phyloP scores from a whole-genome alignment of 2,888 invertebrate species.

The Plagodis dolabraria region DNA sequence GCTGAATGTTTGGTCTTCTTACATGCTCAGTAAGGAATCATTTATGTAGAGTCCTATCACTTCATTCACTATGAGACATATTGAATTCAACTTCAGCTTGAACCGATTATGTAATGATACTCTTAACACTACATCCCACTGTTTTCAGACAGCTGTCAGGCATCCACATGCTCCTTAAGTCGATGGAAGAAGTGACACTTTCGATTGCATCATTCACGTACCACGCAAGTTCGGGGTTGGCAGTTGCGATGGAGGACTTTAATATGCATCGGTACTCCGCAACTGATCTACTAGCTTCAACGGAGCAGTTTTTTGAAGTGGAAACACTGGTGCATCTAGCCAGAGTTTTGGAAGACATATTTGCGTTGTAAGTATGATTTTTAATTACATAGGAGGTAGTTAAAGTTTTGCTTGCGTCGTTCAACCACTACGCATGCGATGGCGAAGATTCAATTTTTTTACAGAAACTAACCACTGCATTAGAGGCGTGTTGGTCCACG shows the following conservation, averaged over 20 bases:
- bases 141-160: slow-evolving; percentile 65
- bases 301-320: slow-evolving; percentile 59
- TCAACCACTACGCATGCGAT: no score
- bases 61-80: no score
- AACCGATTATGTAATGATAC: no score
- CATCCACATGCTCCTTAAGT: slow-evolving; percentile 60
- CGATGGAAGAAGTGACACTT: slow-evolving; percentile 61
- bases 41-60: no score
- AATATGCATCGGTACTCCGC: slow-evolving; percentile 53
- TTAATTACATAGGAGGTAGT: not conserved
- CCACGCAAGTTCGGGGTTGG: slow-evolving; percentile 33
- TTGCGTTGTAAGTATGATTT: slow-evolving; percentile 54
- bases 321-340: slow-evolving; percentile 47
- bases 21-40: no score
- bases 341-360: slow-evolving; percentile 47
- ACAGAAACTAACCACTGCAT: no score
- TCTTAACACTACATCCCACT: not conserved
- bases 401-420: no score
- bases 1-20: no score
- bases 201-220: slow-evolving; percentile 41
- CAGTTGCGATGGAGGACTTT: slow-evolving; percentile 35
- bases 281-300: slow-evolving; percentile 54
- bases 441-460: no score
- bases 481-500: no score
- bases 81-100: no score